Evolutionary conservation across 1,140 invertebrate genomes (phyloP), one percentile per base, ranked within the genome.

Genomic region (Rhopalosiphum maidis): DNA sequence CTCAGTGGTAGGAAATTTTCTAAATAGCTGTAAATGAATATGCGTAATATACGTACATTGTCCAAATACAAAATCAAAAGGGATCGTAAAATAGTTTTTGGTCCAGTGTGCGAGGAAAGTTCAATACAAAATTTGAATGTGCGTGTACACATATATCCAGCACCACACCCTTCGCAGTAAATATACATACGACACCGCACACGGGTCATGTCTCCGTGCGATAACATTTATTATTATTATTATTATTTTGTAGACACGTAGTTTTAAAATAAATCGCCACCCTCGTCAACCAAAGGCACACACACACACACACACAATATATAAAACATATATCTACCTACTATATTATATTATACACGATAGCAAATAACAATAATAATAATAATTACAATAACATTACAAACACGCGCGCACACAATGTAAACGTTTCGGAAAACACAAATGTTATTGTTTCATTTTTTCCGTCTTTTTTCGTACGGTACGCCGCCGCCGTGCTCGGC

Each of bases 371-470:
- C 11, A 22, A 85, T 85, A 85, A 43, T 85, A 85, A 85, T 15
- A 43, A 85, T 43, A 43, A 85, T 85, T 85, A 85, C 83, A 85
- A 85, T 85, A 85, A 85, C 83, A 85, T 85, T 85, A 85, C 77
- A 23, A 37, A 37, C 37, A 41, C 83, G 77, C 22, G 77, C 21
- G 37, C 9, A 15, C 22, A 43, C 83, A 43, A 85, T 41, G 37
- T 25, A 43, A 85, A 41, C 83, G 35, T 41, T 41, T 43, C 22
- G 37, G 83, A 85, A 30, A 77, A 85, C 35, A 85, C 35, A 85
- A 77, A 85, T 43, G 37, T 85, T 43, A 41, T 85, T 85, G 60
- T 77, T 77, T 77, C 60, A 77, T 77, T n/a, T 77, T 77, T 77
- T 77, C n/a, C 30, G n/a, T n/a, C 15, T 6, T 77, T n/a, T 41